Base-by-base conservation (phyloP, 2,113 vertebrate species). In the Zapornia atra region DNA sequence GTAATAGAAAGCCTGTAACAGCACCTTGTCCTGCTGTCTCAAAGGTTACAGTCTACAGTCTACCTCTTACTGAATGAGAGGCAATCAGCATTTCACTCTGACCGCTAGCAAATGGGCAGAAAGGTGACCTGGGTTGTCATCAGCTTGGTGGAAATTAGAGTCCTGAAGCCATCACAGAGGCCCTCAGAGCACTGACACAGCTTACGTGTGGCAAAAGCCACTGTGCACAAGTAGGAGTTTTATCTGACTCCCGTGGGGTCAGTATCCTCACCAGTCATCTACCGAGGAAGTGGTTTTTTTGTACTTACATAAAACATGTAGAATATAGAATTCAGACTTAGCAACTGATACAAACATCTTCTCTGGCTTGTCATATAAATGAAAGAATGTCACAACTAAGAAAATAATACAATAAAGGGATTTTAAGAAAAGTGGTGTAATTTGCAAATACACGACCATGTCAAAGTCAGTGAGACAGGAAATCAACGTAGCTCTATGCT, bases 1-100 rank as follows among this genome's bases (percentile, higher is more conserved):
- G n/a, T 38, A 51, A 46, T 12, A 48, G 14, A 34, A 66, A 68
- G 26, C 44, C 51, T 48, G 5, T 50, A 63, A n/a, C 8, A 65
- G 15, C 12, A 87, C 8, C 10, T 19, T 73, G 11, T 3, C 3
- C 0, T 1, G 2, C 17, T 33, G 3, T 53, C 63, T 75, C 21
- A 22, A 69, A 73, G 22, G 51, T 38, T 44, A 38, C 15, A 56
- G 7, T 16, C 14, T 51, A 51, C 5, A 40, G 22, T n/a, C 13
- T 34, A 61, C 50, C 68, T 68, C 21, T 77, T 34, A 46, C 31
- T 70, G 40, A 82, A 26, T 28, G 22, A n/a, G 13, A 36, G 2
- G 7, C 34, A 70, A 59, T 24, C 12, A 31, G 26, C 31, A 56
- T 42, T 94, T 63, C 54, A 59, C 21, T 80, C 53, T 51, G 25